Evolutionary conservation across 1,140 invertebrate genomes (phyloP).

Genomic region (Daktulosphaira vitifoliae): DNA sequence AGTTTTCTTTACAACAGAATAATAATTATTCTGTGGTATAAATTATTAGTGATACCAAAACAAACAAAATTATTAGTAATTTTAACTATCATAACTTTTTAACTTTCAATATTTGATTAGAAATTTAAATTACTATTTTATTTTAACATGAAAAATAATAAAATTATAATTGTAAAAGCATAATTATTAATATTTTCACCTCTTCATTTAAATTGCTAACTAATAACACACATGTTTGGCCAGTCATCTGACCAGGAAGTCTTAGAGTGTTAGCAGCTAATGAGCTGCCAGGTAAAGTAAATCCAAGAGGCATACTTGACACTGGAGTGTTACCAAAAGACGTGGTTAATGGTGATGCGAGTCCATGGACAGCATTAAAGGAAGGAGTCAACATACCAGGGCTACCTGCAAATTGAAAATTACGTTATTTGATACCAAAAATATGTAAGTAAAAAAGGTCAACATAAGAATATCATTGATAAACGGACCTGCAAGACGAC

Average conservation of each 20-base stretch:
- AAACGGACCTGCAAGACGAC: conserved; percentile 46
- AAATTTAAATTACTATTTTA: no score
- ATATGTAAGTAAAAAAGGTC: neutral
- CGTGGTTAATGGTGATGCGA: conserved; percentile 59
- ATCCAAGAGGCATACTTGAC: conserved; percentile 55
- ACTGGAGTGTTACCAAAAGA: conserved; percentile 59
- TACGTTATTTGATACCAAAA: neutral
- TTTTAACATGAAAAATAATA: no score
- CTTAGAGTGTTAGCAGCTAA: conserved; percentile 50
- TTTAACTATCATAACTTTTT: no score
- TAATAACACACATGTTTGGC: conserved; percentile 68
- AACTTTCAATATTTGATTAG: no score
- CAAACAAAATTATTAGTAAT: no score
- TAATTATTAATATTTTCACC: no score
- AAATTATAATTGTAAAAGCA: no score
- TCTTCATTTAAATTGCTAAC: conserved; percentile 88
- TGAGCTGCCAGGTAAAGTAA: conserved; percentile 52
- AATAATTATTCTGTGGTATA: no score
- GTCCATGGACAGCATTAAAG: conserved; percentile 58
- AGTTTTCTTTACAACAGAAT: no score
- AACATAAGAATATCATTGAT: no score
- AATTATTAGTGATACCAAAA: no score
- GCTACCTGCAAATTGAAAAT: conserved; percentile 51
- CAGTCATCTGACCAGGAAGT: conserved; percentile 44
- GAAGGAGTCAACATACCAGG: conserved; percentile 74